Conservation (phyloP, 2,797 vertebrate species). For the Syngnathus acus region DNA sequence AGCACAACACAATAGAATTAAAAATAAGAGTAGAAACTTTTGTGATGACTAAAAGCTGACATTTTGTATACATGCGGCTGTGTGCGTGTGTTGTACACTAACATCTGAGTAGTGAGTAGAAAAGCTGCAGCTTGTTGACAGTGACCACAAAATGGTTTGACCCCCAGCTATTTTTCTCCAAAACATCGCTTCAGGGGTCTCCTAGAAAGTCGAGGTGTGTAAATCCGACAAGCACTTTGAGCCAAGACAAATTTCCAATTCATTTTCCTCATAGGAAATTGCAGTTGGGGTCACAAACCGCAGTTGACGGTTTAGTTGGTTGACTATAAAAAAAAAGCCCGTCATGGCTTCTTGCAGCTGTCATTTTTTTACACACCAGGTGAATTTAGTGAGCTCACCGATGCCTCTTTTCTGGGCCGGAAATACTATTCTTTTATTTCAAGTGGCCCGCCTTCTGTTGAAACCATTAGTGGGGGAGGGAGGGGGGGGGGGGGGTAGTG, state of each 20-base stretch:
- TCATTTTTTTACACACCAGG: neutral
- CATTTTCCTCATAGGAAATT: too few relatives aligned
- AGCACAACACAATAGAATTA: constrained; percentile 42
- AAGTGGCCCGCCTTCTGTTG: constrained; percentile 50
- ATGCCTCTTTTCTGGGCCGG: constrained; percentile 1
- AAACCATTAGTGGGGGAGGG: constrained; percentile 49
- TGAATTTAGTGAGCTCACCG: neutral
- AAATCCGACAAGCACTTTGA: neutral
- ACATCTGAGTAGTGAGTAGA: constrained; percentile 5
- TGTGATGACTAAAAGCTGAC: constrained; percentile 42
- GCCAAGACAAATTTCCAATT: neutral
- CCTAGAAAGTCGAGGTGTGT: constrained; percentile 11
- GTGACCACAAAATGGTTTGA: constrained; percentile 39
- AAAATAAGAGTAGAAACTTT: constrained; percentile 26
- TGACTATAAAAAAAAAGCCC: neutral
- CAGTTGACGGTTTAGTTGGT: neutral
- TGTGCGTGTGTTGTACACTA: neutral
- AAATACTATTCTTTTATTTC: constrained; percentile 22
- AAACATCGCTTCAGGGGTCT: constrained; percentile 40
- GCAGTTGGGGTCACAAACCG: too few relatives aligned
- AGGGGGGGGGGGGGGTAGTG: constrained; percentile 18
- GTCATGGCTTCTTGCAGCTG: neutral
- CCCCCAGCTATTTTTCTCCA: constrained; percentile 45
- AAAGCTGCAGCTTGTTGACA: constrained; percentile 41
- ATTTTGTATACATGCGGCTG: constrained; percentile 4